These are phyloP conservation scores for Halictus rubicundus DNA, from an alignment of 1,140 invertebrate genomes.

Conservation along the genomic window DNA sequence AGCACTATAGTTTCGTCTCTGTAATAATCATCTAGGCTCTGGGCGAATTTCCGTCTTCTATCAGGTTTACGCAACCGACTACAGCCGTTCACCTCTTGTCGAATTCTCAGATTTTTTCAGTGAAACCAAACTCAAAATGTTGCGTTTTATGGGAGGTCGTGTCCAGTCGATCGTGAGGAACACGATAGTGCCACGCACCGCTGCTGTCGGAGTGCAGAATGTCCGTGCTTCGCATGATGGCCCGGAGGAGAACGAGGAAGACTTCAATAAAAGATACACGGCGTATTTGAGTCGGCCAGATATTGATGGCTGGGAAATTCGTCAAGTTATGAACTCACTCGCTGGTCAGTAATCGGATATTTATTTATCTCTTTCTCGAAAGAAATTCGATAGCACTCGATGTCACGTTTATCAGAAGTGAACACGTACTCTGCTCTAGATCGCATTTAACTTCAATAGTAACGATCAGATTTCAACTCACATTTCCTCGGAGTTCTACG, in stretches of 20 bases:
- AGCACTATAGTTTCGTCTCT: too few relatives aligned
- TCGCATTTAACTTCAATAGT: not conserved
- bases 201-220: conserved; percentile 61
- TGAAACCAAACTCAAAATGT: conserved; percentile 68
- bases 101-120: not conserved
- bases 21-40: too few relatives aligned
- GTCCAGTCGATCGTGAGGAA: conserved; percentile 71
- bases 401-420: not conserved
- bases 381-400: not conserved
- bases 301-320: conserved; percentile 98
- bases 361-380: not conserved
- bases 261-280: conserved; percentile 89
- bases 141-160: conserved; percentile 78
- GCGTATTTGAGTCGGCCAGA: conserved; percentile 93
- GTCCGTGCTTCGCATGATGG: conserved; percentile 70
- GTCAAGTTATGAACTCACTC: conserved; percentile 92
- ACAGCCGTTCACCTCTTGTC: not conserved
- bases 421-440: not conserved
- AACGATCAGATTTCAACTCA: too few relatives aligned
- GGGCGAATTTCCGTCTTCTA: conserved; percentile 19
- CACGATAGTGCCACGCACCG: conserved; percentile 60
- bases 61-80: conserved; percentile 62
- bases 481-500: too few relatives aligned
- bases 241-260: conserved; percentile 83
- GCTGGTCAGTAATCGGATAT: conserved; percentile 67